Conservation (phyloP, 2,888 invertebrate species). For the Phytoseiulus persimilis region DNA sequence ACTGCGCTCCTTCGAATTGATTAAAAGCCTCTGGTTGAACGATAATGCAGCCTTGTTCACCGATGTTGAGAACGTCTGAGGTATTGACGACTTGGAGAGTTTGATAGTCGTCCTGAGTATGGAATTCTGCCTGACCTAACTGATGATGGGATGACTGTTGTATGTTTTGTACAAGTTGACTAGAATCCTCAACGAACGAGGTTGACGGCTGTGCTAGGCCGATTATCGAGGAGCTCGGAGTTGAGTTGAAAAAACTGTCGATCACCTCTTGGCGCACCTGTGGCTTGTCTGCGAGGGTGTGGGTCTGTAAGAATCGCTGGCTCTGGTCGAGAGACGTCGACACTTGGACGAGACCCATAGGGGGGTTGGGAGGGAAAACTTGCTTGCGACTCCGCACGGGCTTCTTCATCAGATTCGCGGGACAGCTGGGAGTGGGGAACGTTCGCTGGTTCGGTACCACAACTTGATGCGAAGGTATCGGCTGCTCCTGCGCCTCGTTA, state of each 20-base stretch:
- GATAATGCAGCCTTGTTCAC: slow-evolving; percentile 20
- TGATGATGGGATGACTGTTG: slow-evolving; percentile 10
- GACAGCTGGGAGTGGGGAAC: neutral
- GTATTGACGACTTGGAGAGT: neutral
- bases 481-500: slow-evolving; percentile 35
- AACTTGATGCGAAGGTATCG: neutral
- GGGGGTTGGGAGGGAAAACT: slow-evolving; percentile 19
- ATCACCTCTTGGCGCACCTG: slow-evolving; percentile 32
- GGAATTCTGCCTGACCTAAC: neutral
- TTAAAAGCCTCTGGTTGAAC: slow-evolving; percentile 23
- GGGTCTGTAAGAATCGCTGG: slow-evolving; percentile 29
- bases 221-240: slow-evolving; percentile 17
- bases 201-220: neutral
- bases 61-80: neutral
- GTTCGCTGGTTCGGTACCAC: neutral
- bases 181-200: slow-evolving; percentile 31
- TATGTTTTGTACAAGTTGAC: slow-evolving; percentile 37
- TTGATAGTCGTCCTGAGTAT: slow-evolving; percentile 14
- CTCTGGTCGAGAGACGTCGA: slow-evolving; percentile 20
- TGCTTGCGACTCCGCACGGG: slow-evolving; percentile 17
- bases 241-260: slow-evolving; percentile 34
- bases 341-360: slow-evolving; percentile 24
- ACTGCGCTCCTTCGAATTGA: slow-evolving; percentile 15
- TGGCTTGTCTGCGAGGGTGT: slow-evolving; percentile 27
- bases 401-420: slow-evolving; percentile 25